phyloP scores from a whole-genome alignment of 1,140 invertebrate species.

The Brachionus paranguensis region DNA sequence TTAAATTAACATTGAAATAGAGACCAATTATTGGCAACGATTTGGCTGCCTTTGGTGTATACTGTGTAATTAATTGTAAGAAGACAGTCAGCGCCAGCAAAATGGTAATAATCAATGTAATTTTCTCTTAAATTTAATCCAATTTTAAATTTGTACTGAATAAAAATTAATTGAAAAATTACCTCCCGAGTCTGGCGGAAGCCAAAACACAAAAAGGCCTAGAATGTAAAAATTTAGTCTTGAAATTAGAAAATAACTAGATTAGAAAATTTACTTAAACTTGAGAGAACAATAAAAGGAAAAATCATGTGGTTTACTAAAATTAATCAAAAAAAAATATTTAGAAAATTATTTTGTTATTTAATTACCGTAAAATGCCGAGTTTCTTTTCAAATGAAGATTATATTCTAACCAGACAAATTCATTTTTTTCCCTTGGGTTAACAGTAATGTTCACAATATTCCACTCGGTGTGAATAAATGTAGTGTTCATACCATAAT shows the following conservation, averaged over 20 bases:
- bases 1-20: conserved; percentile 40
- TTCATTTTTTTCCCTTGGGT: neutral
- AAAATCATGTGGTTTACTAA: conserved; percentile 40
- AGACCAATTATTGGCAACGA: conserved; percentile 31
- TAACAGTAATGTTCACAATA: neutral
- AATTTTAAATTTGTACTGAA: neutral
- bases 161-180: neutral
- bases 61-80: conserved; percentile 35
- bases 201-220: conserved; percentile 40
- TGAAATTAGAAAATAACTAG: too few species aligned
- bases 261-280: conserved; percentile 4
- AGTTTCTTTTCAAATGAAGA: conserved; percentile 21
- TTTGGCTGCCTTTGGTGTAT: conserved; percentile 37
- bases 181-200: conserved; percentile 40
- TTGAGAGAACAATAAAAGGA: conserved; percentile 23
- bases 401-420: conserved; percentile 34
- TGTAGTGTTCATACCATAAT: neutral
- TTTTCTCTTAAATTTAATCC: conserved; percentile 6
- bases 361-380: conserved; percentile 24
- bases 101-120: conserved; percentile 39
- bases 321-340: neutral
- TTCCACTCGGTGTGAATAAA: conserved; percentile 40
- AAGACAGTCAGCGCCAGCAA: conserved; percentile 37
- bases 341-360: neutral
- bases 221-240: neutral